Base-by-base conservation (phyloP, 2,113 vertebrate genomes). In the Datnioides undecimradiatus region DNA sequence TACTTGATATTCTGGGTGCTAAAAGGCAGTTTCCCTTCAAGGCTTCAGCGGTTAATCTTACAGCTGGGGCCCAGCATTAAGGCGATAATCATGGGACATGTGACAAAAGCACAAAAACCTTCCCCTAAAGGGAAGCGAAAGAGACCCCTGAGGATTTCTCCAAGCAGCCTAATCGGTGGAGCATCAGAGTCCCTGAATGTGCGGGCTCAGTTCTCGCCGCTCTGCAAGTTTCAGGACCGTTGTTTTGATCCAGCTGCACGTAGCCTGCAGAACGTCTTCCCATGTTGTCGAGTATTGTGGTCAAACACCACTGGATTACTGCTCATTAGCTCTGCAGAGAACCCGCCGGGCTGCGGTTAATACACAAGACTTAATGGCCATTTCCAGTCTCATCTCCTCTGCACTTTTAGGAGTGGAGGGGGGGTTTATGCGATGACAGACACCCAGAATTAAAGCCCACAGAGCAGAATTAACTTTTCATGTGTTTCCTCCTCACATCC, bases 401-500 rank as follows among this genome's bases (percentile, higher is more conserved):
- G 19, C 70, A 72, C n/a, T 84, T 80, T 67, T 45, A 38, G 19
- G 25, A n/a, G n/a, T n/a, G n/a, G n/a, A n/a, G 41, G 33, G 59
- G 66, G 78, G 84, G 67, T 80, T 75, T 64, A 21, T 43, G 70
- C 16, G 59, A 70, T 66, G 82, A 88, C 90, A 91, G 77, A 84
- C 74, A 76, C 74, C 76, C 73, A 57, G 72, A 82, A 78, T 66
- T 49, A 71, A 83, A 86, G 80, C 83, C 83, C 82, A 83, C 38
- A 41, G 80, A 88, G 69, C 84, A 79, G 74, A 91, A 92, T 92
- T 80, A 91, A 90, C 79, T 85, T 91, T 91, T 90, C 85, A 93
- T 90, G 81, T 64, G 83, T 90, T 87, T 76, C 74, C 59, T 86
- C 74, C 43, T 83, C 70, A 75, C 79, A 71, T 74, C 69, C 73